phyloP scores from a whole-genome alignment of 53 echinoderm and acorn worm species.

The Patiria pectinifera region DNA sequence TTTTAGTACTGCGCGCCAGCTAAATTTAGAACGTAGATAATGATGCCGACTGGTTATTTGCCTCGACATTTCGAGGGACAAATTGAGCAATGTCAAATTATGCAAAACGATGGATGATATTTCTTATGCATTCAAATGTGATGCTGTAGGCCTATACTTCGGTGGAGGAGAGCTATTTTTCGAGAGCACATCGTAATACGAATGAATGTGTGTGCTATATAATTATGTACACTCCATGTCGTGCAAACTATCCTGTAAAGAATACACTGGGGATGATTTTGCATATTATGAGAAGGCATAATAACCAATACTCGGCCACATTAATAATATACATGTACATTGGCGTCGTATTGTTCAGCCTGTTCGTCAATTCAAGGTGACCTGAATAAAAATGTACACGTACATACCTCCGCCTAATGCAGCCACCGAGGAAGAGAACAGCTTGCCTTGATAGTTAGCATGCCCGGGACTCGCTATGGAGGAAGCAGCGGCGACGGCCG shows the following conservation, averaged over 20 bases:
- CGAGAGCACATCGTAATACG: background rate
- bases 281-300: background rate
- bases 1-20: background rate
- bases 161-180: background rate
- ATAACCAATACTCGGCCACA: background rate
- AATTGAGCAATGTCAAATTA: background rate
- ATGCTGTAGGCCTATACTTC: too few relatives aligned
- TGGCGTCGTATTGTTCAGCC: background rate
- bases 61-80: background rate
- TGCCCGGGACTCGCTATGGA: conserved; percentile 59
- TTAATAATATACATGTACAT: background rate
- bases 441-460: conserved; percentile 66
- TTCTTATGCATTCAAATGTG: too few relatives aligned
- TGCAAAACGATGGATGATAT: too few relatives aligned
- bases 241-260: background rate
- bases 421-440: conserved; percentile 46
- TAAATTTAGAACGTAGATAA: background rate
- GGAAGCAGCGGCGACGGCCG: conserved; percentile 15
- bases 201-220: background rate
- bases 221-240: background rate
- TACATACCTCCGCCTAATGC: conserved; percentile 40
- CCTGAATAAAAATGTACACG: background rate
- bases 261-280: background rate
- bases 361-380: background rate
- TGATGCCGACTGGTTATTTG: background rate